Base-by-base conservation (phyloP, 1,140 invertebrate genomes). In the Epicauta chinensis region DNA sequence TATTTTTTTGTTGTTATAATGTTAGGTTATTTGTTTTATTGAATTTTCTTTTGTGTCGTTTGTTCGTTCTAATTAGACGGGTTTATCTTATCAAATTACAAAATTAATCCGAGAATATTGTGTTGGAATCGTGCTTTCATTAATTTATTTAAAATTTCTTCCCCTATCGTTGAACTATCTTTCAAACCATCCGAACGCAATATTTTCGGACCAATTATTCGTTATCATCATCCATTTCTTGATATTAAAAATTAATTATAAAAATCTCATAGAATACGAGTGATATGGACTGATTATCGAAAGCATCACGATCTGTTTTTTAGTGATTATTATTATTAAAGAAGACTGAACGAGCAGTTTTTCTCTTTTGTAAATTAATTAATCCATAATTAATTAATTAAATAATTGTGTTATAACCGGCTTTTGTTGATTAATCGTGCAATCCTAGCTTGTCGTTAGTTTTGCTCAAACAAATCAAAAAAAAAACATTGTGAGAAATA, bases 291-390 rank as follows among this genome's bases (percentile, higher is more conserved):
- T 47, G 45, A 47, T 11, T 47, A 37, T 17, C 16, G 12, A 13
- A 47, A 34, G 45, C 45, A 47, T 47, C 45, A 47, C 45, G 45
- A 47, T 47, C 36, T 47, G 23, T 23, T 23, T 23, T 37, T 29
- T 47, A 47, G 45, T 47, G 45, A 47, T 47, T 47, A 37, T 15
- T 47, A 38, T 47, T n/a, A n/a, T n/a, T n/a, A n/a, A n/a, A n/a
- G 12, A 47, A 47, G 45, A 47, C 45, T 47, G 45, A 45, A n/a
- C 14, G 42, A 47, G 31, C 41, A 35, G 43, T 37, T 47, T 47
- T 38, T 37, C 37, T 6, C 37, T 35, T 36, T 47, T 16, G 34
- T 12, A n/a, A 30, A 29, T 23, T 23, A 23, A 23, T 23, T 23
- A 23, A 23, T 23, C 7, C n/a, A n/a, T n/a, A n/a, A 41, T 23